Percentiles rank a stretch among this genome's conserved stretches.
Evolutionary conservation across 1,140 invertebrate genomes (phyloP).

Genomic region (Laupala kohalensis): DNA sequence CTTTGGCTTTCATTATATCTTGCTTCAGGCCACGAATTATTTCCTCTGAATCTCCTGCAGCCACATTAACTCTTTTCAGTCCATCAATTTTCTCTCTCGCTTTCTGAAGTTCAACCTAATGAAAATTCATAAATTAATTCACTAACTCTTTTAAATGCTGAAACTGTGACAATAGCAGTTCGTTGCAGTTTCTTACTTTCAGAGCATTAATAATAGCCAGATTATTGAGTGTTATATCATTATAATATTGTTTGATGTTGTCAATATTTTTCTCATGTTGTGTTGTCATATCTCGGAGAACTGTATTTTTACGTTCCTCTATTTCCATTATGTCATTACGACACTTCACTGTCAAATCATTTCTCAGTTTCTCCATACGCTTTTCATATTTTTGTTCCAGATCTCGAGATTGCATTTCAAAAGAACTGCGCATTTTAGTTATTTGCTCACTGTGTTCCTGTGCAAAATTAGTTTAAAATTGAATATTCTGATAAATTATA

Average conservation of each 20-base stretch:
- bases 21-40: no score
- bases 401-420: conserved; percentile 60
- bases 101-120: no score
- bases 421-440: conserved; percentile 49
- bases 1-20: no score
- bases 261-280: conserved; percentile 73
- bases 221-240: conserved; percentile 85
- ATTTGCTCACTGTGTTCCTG: conserved; percentile 46
- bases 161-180: no score
- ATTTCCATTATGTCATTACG: conserved; percentile 70
- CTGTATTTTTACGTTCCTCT: conserved; percentile 79
- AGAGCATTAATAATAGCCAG: conserved; percentile 66
- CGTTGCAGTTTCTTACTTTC: no score
- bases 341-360: conserved; percentile 60
- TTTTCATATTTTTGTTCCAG: conserved; percentile 70
- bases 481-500: background rate
- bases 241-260: conserved; percentile 87
- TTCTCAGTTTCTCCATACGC: conserved; percentile 55
- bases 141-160: no score
- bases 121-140: no score
- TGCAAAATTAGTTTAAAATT: background rate
- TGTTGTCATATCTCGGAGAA: conserved; percentile 64
- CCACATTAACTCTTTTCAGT: no score
- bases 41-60: no score
- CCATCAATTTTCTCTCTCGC: no score